A percentile compares a stretch with the other conserved stretches of the same genome.
Evolutionary conservation across 1,140 invertebrate species (phyloP).

Genomic region (Ceratina calcarata): DNA sequence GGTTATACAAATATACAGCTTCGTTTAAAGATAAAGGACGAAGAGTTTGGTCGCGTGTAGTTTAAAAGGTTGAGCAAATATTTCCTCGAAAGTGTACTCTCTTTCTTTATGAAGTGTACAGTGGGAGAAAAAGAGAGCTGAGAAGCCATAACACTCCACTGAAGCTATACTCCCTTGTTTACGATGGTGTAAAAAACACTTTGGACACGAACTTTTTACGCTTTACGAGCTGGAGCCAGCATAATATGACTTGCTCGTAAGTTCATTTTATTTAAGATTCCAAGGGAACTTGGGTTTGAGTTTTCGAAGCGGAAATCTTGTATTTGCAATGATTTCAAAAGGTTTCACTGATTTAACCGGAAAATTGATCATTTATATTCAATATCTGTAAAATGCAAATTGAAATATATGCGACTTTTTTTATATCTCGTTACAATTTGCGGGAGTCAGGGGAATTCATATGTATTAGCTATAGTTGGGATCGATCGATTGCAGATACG

Average conservation of each 20-base stretch:
- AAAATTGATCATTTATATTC: too few species aligned
- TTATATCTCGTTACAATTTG: too few species aligned
- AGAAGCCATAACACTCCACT: conserved; percentile 3
- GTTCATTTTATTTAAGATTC: conserved; percentile 28
- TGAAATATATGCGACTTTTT: too few species aligned
- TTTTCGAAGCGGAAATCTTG: background rate
- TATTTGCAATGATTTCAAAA: too few species aligned
- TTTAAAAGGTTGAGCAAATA: conserved; percentile 5
- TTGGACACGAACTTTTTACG: conserved; percentile 38
- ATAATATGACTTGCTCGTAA: background rate
- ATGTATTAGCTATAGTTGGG: background rate
- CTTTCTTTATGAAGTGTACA: conserved; percentile 13
- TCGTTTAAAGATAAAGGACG: background rate
- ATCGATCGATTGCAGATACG: background rate
- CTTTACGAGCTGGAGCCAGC: background rate
- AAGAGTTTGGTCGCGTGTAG: background rate
- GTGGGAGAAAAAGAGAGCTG: background rate
- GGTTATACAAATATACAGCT: background rate
- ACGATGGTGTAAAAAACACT: conserved; percentile 38
- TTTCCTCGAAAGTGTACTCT: conserved; percentile 10
- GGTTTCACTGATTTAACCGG: too few species aligned
- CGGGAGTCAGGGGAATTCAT: background rate
- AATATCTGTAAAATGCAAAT: too few species aligned
- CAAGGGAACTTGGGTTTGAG: background rate
- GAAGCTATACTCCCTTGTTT: conserved; percentile 19